phyloP scores from a whole-genome alignment of 2,888 invertebrate genomes.

The Clivina fossor region DNA sequence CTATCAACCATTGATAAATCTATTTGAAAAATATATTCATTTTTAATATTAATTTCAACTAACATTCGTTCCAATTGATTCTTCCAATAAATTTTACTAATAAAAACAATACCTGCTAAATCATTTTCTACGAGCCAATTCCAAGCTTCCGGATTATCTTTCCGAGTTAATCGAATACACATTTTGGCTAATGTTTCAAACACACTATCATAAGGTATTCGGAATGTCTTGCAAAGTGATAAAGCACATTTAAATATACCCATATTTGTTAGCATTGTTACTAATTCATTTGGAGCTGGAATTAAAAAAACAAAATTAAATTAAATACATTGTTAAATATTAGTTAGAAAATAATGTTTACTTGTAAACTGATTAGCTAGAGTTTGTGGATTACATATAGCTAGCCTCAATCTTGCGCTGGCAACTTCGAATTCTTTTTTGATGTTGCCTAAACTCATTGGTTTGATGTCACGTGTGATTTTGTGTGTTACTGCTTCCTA shows the following conservation, averaged over 20 bases:
- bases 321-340: constrained; percentile 8
- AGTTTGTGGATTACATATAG: constrained; percentile 57
- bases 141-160: constrained; percentile 64
- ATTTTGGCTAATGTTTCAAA: constrained; percentile 73
- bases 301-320: constrained; percentile 36
- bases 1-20: constrained; percentile 57
- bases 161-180: constrained; percentile 59
- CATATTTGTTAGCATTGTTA: constrained; percentile 64
- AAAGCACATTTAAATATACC: constrained; percentile 71
- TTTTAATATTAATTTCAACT: constrained; percentile 40
- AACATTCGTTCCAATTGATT: too few relatives aligned
- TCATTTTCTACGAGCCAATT: constrained; percentile 73
- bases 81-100: too few relatives aligned
- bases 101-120: constrained; percentile 58
- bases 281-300: constrained; percentile 65
- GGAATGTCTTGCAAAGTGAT: constrained; percentile 63
- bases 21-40: constrained; percentile 44
- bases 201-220: constrained; percentile 60
- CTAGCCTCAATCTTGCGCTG: constrained; percentile 60
- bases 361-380: constrained; percentile 56
- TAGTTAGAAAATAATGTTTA: constrained; percentile 38
- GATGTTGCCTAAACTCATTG: constrained; percentile 66
- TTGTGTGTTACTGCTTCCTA: constrained; percentile 45
- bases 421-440: constrained; percentile 69
- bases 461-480: constrained; percentile 54